Percentiles rank a stretch among this genome's conserved stretches.
phyloP scores from a whole-genome alignment of 2,113 vertebrate genomes.

The Microcebus griseorufus region DNA sequence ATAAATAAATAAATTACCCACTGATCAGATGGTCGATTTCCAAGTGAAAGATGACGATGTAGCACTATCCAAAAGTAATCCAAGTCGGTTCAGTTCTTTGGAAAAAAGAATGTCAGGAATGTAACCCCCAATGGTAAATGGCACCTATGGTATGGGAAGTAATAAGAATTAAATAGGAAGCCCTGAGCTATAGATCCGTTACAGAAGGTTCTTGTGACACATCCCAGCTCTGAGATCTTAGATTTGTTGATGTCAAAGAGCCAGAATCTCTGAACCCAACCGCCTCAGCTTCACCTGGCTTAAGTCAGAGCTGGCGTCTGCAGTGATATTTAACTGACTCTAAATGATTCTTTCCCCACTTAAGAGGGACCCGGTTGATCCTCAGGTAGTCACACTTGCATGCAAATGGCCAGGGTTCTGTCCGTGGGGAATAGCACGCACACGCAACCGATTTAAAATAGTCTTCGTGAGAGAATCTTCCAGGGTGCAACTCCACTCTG shows the following conservation, averaged over 20 bases:
- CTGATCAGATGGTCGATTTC: neutral
- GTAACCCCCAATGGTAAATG: neutral
- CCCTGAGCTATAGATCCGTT: neutral
- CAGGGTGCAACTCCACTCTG: neutral
- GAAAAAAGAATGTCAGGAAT: neutral
- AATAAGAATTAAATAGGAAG: neutral
- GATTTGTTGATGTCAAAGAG: neutral
- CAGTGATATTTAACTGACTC: neutral
- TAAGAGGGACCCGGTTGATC: neutral
- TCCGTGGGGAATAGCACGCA: accelerated
- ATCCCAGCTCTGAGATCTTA: neutral
- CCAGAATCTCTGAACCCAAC: neutral
- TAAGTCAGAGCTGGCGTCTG: neutral
- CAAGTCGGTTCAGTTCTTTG: neutral
- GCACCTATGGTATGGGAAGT: accelerated
- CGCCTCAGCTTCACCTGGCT: neutral
- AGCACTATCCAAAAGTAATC: neutral
- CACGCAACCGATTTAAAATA: neutral
- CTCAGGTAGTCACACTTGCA: neutral
- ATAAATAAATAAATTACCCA: neutral
- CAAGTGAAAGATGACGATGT: neutral
- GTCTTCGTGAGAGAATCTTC: neutral
- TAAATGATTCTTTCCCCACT: neutral
- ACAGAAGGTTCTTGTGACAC: neutral
- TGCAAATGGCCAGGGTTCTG: neutral